Base-by-base conservation (phyloP, 2,797 vertebrate genomes). In the Odontamblyopus rebecca region DNA sequence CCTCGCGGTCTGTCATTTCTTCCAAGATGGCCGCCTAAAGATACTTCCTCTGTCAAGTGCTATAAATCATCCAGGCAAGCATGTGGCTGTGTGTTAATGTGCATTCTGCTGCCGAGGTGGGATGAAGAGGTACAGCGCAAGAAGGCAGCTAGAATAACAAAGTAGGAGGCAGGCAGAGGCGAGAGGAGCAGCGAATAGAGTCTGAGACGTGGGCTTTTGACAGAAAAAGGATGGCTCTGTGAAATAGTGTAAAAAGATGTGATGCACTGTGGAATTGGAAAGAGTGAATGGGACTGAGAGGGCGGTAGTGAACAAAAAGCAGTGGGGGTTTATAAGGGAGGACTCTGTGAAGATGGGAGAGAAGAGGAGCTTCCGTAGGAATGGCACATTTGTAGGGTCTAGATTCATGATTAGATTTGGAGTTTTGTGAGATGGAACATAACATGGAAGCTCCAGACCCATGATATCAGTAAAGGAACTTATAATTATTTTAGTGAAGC, bases 321-420 rank as follows among this genome's bases (percentile, higher is more conserved):
- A 66, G 64, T 51, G 64, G 63, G 64, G 51, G 82, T 77, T 80
- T 88, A 84, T 79, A 68, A 35, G 51, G 48, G 67, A 61, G 72
- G 78, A 73, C 67, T 53, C 70, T 68, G 68, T 26, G 67, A 71
- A 70, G 70, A 72, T 69, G 44, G 51, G 64, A 67, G 60, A 63
- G 69, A 76, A 71, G 67, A 3, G 61, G 75, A 75, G 85, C 79
- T 87, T 76, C 67, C 65, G 75, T 18, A 50, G 9, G 85, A 91
- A 91, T 87, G 86, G 89, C 84, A 57, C 23, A 23, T 57, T 60
- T 91, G 89, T 38, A 87, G 85, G 90, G 79, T 80, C 85, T 90
- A 88, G 85, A 38, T 35, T 6, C 18, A 35, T 59, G 56, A 59
- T 60, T 30, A 15, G 27, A 30, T 29, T 30, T 59, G 2, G 56